phyloP scores from a whole-genome alignment of 2,113 vertebrate genomes.

The cattle (Bos taurus) region ARS-UCD2.0 NC_037340.1:83182501-83183000 shows the following conservation, averaged over 20 bases:
- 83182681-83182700: fast-evolving
- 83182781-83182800: neutral
- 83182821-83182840: fast-evolving
- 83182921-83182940: fast-evolving
- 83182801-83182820: fast-evolving
- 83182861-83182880: fast-evolving
- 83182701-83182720: neutral
- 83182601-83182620: fast-evolving
- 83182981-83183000: neutral
- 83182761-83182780: neutral
- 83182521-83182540: neutral
- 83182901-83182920: neutral
- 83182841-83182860: fast-evolving
- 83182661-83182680: fast-evolving
- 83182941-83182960: neutral
- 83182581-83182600: fast-evolving
- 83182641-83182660: neutral
- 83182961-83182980: neutral
- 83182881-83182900: fast-evolving
- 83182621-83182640: neutral
- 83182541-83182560: fast-evolving
- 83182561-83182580: neutral
- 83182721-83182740: neutral
- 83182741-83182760: neutral
- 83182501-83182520: fast-evolving